A percentile compares a stretch with the other conserved stretches of the same genome.
These are phyloP conservation scores for Holacanthella duospinosa DNA, from an alignment of 2,888 invertebrate genomes.

Conservation along the genomic window DNA sequence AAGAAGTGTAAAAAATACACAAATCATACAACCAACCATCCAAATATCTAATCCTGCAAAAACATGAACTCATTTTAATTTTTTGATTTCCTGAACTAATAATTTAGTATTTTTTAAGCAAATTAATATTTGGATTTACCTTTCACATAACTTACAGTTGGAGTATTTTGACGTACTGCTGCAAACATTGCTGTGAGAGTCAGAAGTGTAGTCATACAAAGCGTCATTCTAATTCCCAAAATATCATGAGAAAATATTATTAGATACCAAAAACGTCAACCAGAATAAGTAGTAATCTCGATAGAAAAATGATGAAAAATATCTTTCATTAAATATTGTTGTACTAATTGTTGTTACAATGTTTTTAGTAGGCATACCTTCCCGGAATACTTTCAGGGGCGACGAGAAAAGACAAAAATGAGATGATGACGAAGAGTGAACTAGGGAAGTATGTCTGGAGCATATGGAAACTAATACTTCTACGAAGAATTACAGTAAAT, in stretches of 20 bases:
- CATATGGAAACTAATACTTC: conserved; percentile 35
- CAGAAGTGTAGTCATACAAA: conserved; percentile 23
- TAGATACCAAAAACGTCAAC: too few species aligned
- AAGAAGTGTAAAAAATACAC: conserved; percentile 34
- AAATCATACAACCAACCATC: conserved; percentile 36
- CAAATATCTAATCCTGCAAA: conserved; percentile 28
- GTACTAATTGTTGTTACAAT: conserved; percentile 10
- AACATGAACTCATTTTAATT: too few species aligned
- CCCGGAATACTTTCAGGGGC: conserved; percentile 28
- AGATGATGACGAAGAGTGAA: conserved; percentile 36
- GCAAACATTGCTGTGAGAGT: conserved; percentile 37
- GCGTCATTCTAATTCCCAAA: conserved; percentile 3
- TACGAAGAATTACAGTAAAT: conserved; percentile 33
- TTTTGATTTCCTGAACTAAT: too few species aligned
- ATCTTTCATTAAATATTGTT: conserved; percentile 17
- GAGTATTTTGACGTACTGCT: conserved; percentile 35
- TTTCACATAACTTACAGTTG: conserved; percentile 36
- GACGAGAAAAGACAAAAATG: conserved; percentile 35
- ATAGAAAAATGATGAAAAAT: not conserved
- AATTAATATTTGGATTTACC: conserved; percentile 20
- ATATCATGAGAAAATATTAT: too few species aligned
- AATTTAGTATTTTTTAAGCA: not conserved
- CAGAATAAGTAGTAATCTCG: too few species aligned
- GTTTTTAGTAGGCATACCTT: conserved; percentile 26
- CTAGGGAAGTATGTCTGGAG: conserved; percentile 37